phyloP scores from a whole-genome alignment of 2,113 vertebrate genomes.

The Piprites chloris region DNA sequence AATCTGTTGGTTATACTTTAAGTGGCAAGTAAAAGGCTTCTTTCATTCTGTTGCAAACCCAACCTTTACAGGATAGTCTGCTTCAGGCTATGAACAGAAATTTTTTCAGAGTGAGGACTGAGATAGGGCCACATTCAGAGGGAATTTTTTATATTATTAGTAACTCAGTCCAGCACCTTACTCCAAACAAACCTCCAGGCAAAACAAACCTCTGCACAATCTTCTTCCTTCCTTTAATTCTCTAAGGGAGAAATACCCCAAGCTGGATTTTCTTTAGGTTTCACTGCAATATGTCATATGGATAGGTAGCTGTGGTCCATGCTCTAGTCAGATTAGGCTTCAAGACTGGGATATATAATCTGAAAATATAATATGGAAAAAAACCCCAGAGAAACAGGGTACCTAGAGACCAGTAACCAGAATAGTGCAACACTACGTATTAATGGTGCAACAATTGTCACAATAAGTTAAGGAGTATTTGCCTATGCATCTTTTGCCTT shows the following conservation, averaged over 20 bases:
- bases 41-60: not conserved
- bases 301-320: not conserved
- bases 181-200: not conserved
- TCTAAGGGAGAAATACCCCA: not conserved
- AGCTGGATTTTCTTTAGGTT: not conserved
- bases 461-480: not conserved
- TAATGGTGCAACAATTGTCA: not conserved
- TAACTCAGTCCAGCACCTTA: not conserved
- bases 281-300: not conserved
- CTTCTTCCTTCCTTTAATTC: not conserved
- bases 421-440: not conserved
- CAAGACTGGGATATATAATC: not conserved
- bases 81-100: not conserved
- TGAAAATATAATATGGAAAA: too few species aligned
- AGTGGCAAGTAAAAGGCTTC: not conserved
- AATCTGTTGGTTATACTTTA: not conserved
- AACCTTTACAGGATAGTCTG: not conserved
- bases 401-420: not conserved
- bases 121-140: not conserved
- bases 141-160: not conserved
- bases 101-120: not conserved
- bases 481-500: conserved; percentile 48
- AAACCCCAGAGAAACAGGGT: not conserved
- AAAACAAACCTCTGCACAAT: not conserved
- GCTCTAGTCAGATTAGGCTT: not conserved